phyloP scores from a whole-genome alignment of 2,888 invertebrate genomes.

The Polydrusus cervinus region DNA sequence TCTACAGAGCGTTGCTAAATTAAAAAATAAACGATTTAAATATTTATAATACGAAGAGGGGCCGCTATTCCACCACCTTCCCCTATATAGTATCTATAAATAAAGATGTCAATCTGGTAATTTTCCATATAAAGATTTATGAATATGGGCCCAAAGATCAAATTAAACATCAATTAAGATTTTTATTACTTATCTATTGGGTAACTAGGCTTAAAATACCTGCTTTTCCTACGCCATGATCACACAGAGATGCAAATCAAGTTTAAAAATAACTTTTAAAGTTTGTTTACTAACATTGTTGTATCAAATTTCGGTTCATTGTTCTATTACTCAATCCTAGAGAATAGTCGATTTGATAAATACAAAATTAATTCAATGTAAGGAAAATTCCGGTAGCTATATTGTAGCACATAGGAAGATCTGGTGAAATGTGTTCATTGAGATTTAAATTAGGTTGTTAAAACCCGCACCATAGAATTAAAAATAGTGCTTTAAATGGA shows the following conservation, averaged over 20 bases:
- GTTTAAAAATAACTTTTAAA: constrained; percentile 45
- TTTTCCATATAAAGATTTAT: constrained; percentile 7
- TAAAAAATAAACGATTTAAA: too few species aligned
- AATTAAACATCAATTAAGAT: not conserved
- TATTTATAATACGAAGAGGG: too few species aligned
- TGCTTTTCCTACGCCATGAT: not conserved
- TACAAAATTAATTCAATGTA: not conserved
- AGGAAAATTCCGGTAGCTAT: not conserved
- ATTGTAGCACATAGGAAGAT: not conserved
- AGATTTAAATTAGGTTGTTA: not conserved
- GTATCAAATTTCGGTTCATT: constrained; percentile 42
- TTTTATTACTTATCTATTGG: not conserved
- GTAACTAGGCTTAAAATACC: not conserved
- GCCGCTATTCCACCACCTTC: too few species aligned
- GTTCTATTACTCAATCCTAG: constrained; percentile 46
- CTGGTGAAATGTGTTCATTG: not conserved
- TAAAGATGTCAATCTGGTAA: not conserved
- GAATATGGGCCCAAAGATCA: not conserved
- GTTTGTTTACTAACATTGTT: constrained; percentile 47
- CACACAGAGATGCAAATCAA: constrained; percentile 32
- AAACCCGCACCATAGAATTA: not conserved
- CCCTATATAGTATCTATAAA: not conserved
- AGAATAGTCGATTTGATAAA: constrained; percentile 33
- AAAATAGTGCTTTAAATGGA: not conserved
- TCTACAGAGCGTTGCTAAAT: too few species aligned